Conservation (phyloP, 2,797 vertebrate species). For the Myotis myotis region DNA sequence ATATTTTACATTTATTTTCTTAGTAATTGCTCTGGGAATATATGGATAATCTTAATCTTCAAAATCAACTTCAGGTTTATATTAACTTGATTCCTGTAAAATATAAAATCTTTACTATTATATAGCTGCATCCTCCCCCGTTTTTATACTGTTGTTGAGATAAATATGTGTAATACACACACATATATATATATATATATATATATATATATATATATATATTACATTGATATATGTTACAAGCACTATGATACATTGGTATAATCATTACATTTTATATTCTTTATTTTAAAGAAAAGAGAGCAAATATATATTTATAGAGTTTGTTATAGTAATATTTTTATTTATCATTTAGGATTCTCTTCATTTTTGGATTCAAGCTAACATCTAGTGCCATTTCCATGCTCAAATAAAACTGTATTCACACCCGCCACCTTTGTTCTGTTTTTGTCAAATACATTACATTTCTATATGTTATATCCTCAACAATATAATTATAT, state of each 20-base stretch:
- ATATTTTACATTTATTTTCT: not conserved
- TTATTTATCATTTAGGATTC: not conserved
- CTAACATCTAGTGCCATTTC: not conserved
- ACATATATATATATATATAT: too few relatives aligned
- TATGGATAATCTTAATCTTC: not conserved
- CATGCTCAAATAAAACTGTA: not conserved
- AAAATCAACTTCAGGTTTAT: not conserved
- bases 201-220: too few relatives aligned
- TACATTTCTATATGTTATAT: constrained; percentile 14
- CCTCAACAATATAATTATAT: constrained; percentile 5
- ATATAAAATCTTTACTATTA: not conserved
- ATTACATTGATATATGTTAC: not conserved
- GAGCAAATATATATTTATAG: not conserved
- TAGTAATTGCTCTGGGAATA: not conserved
- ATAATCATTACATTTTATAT: not conserved
- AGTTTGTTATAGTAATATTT: not conserved
- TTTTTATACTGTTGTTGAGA: not conserved
- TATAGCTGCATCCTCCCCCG: not conserved
- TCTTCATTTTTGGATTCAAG: not conserved
- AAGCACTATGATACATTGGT: not conserved
- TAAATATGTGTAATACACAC: not conserved
- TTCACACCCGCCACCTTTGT: not conserved
- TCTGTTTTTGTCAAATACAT: constrained; percentile 31
- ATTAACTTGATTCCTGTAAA: not conserved
- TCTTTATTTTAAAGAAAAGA: not conserved